Evolutionary conservation across 2,888 invertebrate species (phyloP).

Genomic region (Sphecodes monilicornis): DNA sequence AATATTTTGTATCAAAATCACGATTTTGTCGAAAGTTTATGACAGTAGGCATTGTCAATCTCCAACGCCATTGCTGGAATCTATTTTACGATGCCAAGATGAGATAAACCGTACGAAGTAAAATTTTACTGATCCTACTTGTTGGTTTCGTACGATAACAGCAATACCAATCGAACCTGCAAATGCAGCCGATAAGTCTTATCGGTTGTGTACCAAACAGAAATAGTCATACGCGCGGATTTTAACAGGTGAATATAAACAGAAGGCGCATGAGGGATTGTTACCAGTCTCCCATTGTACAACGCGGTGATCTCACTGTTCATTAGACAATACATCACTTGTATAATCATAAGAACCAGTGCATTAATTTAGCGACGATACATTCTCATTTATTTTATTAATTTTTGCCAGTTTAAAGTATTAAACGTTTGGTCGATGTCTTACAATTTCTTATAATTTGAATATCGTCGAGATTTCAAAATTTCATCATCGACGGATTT

Average conservation of each 20-base stretch:
- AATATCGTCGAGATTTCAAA: background rate
- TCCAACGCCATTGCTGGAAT: background rate
- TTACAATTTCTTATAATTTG: background rate
- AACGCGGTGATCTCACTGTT: background rate
- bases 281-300: background rate
- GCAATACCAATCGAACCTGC: background rate
- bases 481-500: background rate
- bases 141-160: constrained; percentile 4
- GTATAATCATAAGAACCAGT: too few relatives aligned
- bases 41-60: background rate
- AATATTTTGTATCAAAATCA: background rate
- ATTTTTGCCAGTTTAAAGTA: background rate
- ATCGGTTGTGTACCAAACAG: constrained; percentile 9
- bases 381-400: background rate
- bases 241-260: constrained; percentile 30
- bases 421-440: background rate
- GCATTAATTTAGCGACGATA: background rate
- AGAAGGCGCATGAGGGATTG: background rate
- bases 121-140: background rate
- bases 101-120: background rate
- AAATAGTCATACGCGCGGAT: background rate
- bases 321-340: background rate
- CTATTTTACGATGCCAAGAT: background rate
- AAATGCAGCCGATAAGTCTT: constrained; percentile 15
- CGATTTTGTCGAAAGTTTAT: background rate